Evolutionary conservation across 2,797 vertebrate species (phyloP).

Genomic region (Poecilia gillii): DNA sequence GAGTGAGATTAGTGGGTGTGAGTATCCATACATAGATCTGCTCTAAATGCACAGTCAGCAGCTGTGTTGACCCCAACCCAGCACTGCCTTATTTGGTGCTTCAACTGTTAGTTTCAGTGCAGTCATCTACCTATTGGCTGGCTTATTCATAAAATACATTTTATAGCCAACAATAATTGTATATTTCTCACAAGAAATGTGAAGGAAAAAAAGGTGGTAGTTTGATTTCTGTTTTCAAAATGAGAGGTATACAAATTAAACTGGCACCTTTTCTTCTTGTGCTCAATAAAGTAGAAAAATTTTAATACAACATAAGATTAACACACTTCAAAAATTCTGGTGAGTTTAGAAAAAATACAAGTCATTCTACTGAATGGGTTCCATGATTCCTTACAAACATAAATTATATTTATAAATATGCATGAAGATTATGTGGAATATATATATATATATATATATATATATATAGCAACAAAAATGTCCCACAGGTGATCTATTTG

Average conservation of each 20-base stretch:
- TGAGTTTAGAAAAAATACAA: neutral
- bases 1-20: conserved; percentile 64
- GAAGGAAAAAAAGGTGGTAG: neutral
- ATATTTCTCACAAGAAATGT: neutral
- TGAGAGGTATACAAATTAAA: neutral
- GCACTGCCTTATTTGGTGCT: conserved; percentile 72
- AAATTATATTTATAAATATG: neutral
- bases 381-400: neutral
- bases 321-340: neutral
- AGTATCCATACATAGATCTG: conserved; percentile 72
- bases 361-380: neutral
- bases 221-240: neutral
- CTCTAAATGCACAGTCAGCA: conserved; percentile 78
- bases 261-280: neutral
- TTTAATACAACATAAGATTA: neutral
- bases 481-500: neutral
- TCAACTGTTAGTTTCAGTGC: conserved; percentile 21
- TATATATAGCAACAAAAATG: neutral
- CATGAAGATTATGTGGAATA: neutral
- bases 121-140: conserved; percentile 4
- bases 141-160: neutral
- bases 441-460: too few relatives aligned
- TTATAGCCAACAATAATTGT: neutral
- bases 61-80: conserved; percentile 67
- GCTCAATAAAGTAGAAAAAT: neutral